A percentile compares a stretch with the other conserved stretches of the same genome.
These are phyloP conservation scores for Coreius guichenoti DNA, from an alignment of 2,797 vertebrate species.

Conservation along the genomic window DNA sequence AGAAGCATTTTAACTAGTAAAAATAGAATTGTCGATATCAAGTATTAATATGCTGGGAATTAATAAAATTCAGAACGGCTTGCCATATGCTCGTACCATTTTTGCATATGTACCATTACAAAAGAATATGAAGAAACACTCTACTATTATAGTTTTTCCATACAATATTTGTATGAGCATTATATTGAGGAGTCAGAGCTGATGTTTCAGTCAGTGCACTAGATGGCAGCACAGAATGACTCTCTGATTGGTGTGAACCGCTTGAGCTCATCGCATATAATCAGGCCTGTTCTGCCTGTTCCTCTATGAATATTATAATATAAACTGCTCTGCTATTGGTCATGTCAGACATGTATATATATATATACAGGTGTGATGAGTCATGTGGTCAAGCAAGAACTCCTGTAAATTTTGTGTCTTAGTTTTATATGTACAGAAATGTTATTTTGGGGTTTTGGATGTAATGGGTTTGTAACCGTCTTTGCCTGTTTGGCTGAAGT, in stretches of 20 bases:
- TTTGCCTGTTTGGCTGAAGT: not conserved
- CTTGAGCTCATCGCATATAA: not conserved
- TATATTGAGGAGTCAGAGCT: not conserved
- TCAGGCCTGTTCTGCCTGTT: not conserved
- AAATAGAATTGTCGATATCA: too few relatives aligned
- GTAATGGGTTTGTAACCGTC: not conserved
- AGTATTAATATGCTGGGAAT: too few relatives aligned
- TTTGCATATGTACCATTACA: not conserved
- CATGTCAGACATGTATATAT: not conserved
- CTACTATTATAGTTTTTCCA: not conserved
- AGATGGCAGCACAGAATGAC: constrained; percentile 35
- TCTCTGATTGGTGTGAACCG: not conserved
- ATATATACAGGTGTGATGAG: not conserved
- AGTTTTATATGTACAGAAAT: not conserved
- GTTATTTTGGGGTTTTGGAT: not conserved
- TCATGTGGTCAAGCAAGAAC: not conserved
- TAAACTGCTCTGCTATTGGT: not conserved
- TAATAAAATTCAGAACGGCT: too few relatives aligned
- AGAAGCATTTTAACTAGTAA: too few relatives aligned
- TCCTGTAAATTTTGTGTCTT: not conserved
- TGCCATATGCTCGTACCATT: not conserved
- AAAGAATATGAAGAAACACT: not conserved
- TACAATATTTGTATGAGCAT: not conserved
- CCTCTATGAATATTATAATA: not conserved
- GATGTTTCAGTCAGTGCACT: constrained; percentile 2